These are phyloP conservation scores for Eulithis testata DNA, from an alignment of 2,888 invertebrate genomes.

Conservation along the genomic window DNA sequence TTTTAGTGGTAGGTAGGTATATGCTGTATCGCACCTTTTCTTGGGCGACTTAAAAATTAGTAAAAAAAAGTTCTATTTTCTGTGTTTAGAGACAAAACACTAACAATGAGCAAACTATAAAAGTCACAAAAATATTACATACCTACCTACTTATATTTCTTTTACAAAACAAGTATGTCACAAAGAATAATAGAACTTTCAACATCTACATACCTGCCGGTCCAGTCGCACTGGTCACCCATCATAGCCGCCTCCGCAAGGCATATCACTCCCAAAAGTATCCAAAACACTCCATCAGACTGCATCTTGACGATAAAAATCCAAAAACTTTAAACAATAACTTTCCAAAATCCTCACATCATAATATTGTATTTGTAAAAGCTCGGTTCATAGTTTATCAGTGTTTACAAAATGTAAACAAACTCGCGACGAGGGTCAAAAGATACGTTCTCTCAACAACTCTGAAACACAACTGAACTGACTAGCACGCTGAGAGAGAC, in stretches of 20 bases:
- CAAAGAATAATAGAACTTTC: constrained; percentile 51
- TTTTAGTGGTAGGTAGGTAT: no score
- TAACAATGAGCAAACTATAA: no score
- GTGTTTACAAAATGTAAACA: constrained; percentile 59
- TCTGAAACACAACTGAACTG: constrained; percentile 59
- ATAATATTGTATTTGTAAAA: constrained; percentile 46
- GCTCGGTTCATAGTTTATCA: constrained; percentile 36
- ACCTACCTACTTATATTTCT: no score
- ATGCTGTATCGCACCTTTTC: no score
- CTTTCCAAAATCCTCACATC: constrained; percentile 54
- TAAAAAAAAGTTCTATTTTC: no score
- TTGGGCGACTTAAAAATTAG: no score
- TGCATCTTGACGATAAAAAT: constrained; percentile 60
- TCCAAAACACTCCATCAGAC: constrained; percentile 67
- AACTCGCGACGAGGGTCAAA: constrained; percentile 45
- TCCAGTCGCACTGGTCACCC: constrained; percentile 89
- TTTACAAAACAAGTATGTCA: constrained; percentile 43
- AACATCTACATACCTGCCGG: constrained; percentile 85
- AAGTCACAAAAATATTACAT: no score
- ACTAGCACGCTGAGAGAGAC: constrained; percentile 43
- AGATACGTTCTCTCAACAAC: constrained; percentile 45
- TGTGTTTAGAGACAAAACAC: no score
- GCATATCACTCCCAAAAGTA: constrained; percentile 70
- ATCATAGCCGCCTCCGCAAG: constrained; percentile 83
- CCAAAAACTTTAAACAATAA: constrained; percentile 41